These are phyloP conservation scores for Uria lomvia DNA, from an alignment of 2,113 vertebrate genomes.

Conservation along the genomic window DNA sequence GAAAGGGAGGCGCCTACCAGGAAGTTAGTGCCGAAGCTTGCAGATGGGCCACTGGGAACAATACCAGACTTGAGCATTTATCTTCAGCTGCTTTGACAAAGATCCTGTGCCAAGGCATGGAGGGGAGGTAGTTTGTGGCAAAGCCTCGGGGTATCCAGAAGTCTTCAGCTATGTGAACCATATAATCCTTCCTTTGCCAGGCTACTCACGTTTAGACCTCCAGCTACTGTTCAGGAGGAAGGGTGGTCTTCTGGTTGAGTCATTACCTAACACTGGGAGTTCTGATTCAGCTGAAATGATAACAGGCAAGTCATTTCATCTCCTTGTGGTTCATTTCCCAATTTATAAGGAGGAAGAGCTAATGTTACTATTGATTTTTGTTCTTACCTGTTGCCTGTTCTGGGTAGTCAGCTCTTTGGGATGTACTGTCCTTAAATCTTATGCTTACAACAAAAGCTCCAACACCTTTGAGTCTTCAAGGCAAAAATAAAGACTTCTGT, in stretches of 20 bases:
- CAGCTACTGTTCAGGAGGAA: not conserved
- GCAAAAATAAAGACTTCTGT: not conserved
- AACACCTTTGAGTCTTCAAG: not conserved
- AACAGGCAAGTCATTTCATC: not conserved
- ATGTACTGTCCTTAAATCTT: not conserved
- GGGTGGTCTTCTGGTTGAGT: not conserved
- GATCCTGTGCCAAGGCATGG: not conserved
- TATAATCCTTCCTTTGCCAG: not conserved
- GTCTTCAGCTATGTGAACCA: not conserved
- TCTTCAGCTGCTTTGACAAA: not conserved
- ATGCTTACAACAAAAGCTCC: not conserved
- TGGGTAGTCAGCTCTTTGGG: not conserved
- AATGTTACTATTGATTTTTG: not conserved
- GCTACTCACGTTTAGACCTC: not conserved
- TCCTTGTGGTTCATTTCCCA: not conserved
- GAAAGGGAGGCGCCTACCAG: constrained; percentile 17
- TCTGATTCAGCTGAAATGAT: not conserved
- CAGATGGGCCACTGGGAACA: not conserved
- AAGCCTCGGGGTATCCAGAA: not conserved
- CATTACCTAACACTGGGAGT: not conserved
- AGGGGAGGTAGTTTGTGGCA: not conserved
- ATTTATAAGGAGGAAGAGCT: not conserved
- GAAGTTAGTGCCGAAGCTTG: not conserved
- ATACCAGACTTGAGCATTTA: not conserved
- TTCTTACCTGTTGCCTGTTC: not conserved